Evolutionary conservation across 2,113 vertebrate species (phyloP).

Genomic region (Pteruthius melanotis): DNA sequence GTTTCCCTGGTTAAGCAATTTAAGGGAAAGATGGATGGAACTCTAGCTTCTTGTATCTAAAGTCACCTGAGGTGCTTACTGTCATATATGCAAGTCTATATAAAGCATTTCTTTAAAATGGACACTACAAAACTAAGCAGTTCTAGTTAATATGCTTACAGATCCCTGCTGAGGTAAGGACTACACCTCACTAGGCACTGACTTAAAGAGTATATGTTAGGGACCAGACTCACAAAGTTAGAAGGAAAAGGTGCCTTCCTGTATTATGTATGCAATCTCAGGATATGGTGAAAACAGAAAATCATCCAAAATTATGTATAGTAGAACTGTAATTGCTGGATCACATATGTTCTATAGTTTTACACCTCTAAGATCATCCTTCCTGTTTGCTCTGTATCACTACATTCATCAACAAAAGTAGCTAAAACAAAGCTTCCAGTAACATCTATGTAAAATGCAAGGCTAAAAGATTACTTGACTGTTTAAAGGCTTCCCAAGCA

Average conservation of each 20-base stretch:
- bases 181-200: not conserved
- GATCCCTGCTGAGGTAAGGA: not conserved
- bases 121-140: not conserved
- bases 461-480: not conserved
- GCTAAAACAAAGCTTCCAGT: not conserved
- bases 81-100: fast-evolving
- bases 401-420: not conserved
- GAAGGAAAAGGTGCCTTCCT: not conserved
- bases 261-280: not conserved
- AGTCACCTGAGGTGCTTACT: not conserved
- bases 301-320: not conserved
- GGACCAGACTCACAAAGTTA: not conserved
- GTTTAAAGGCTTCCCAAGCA: not conserved
- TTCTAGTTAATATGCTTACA: not conserved
- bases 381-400: not conserved
- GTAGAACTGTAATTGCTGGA: not conserved
- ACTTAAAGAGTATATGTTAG: not conserved
- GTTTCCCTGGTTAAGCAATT: not conserved
- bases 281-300: not conserved
- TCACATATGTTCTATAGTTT: not conserved
- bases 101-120: not conserved
- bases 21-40: not conserved
- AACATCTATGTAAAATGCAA: not conserved
- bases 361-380: not conserved
- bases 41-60: not conserved